Evolutionary conservation across 2,888 invertebrate species (phyloP), one percentile per base, ranked within the genome.

Genomic region (Drosophila meridiana): DNA sequence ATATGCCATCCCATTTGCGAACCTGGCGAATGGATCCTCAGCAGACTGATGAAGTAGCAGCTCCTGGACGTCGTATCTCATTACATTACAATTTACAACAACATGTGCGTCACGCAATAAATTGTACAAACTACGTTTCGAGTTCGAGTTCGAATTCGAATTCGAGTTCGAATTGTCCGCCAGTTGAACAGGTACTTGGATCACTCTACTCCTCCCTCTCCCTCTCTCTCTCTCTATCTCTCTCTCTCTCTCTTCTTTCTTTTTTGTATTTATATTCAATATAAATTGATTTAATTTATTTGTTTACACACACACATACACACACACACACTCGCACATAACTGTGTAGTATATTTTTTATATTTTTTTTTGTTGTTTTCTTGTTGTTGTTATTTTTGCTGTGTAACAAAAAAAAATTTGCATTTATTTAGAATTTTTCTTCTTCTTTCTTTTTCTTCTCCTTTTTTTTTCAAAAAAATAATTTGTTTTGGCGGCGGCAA

Each of bases 1-100:
- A 94, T 97, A 96, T 94, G 95, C 97, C 96, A 97, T 97, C 93
- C 93, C 93, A 93, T 93, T 93, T 92, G 93, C 93, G 91, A 93
- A 93, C 91, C 93, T 93, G 90, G 93, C 93, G 93, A 93, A 93
- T 92, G 93, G 93, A 92, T 93, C 93, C 92, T 93, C 93, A 92
- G 93, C 93, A 92, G 93, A 93, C 93, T 93, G 92, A 91, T 92
- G 93, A 92, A 93, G 87, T 87, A 87, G 92, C 91, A 93, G 92
- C 93, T 93, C 93, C 91, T 93, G 93, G 89, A 93, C 93, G 93
- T 93, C 93, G 93, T 93, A 93, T 93, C 93, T 93, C 93, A 93
- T 93, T 91, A 93, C 93, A 93, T 93, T 91, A 93, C 93, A 92
- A 90, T 92, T 92, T 80, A 42, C 71, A 69, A 71, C 75, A 78